Evolutionary conservation across 2,113 vertebrate genomes (phyloP), one percentile per base, ranked within the genome.

Genomic region (Brachirus orientalis): DNA sequence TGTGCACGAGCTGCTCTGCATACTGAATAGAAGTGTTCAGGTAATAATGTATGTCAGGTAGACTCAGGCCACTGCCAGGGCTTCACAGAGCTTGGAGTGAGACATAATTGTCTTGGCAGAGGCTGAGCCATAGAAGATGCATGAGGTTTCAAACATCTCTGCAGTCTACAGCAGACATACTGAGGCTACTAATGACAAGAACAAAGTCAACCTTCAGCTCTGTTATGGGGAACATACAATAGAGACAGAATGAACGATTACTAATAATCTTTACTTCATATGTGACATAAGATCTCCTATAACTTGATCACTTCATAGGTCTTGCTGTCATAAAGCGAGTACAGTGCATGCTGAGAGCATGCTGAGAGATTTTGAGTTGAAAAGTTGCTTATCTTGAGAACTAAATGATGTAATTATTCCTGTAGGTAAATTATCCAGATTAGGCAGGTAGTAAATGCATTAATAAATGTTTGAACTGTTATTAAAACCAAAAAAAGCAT

Each of bases 131-230:
- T 9, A 18, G 53, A 77, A 62, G 73, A 82, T 61, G 58, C 51
- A 79, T 69, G 59, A 76, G 72, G 75, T 75, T 85, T 81, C 72
- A 81, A 64, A 69, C 38, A 55, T 63, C 12, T 63, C 50, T 62
- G 38, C 69, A 44, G 63, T 75, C 47, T 70, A 33, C 40, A 72
- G 72, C 33, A 53, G 63, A 72, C 58, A 52, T 5, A 57, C 63
- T 72, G 50, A 71, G 55, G 57, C 33, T 45, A 33, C 43, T 58
- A 69, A 80, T 62, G 52, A 76, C 55, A 77, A 75, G 79, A 85
- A 13, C 69, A 72, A 68, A 64, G 38, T 11, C 41, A 48, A 61
- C 38, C 50, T 60, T 55, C 62, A 60, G 67, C 51, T 66, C 44
- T 57, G 20, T 69, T 69, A 71, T 65, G 16, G 48, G 37, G 41